Evolutionary conservation across 2,888 invertebrate genomes (phyloP).

Genomic region (Panopea generosa): DNA sequence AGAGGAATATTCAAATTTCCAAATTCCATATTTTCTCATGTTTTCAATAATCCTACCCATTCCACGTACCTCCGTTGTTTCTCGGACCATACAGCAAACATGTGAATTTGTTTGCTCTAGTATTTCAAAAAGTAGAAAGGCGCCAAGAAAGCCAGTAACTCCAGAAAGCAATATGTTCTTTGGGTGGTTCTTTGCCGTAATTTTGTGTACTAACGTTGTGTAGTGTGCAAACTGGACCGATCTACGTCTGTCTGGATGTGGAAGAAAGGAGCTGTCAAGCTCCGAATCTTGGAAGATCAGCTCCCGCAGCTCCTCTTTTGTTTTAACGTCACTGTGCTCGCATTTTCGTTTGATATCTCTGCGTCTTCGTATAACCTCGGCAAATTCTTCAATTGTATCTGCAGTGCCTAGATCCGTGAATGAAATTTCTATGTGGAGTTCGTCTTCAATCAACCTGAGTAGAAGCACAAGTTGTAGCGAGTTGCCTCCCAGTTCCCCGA

Average conservation of each 20-base stretch:
- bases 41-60: constrained; percentile 70
- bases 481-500: constrained; percentile 76
- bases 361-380: constrained; percentile 63
- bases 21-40: constrained; percentile 69
- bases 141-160: constrained; percentile 73
- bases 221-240: constrained; percentile 56
- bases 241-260: constrained; percentile 51
- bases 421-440: constrained; percentile 59
- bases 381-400: constrained; percentile 71
- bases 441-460: constrained; percentile 65
- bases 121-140: constrained; percentile 67
- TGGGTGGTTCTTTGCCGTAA: constrained; percentile 44
- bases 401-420: constrained; percentile 70
- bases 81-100: constrained; percentile 74
- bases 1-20: constrained; percentile 66
- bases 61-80: constrained; percentile 66
- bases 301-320: constrained; percentile 54
- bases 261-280: constrained; percentile 40
- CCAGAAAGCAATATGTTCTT: constrained; percentile 71
- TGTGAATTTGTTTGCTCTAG: constrained; percentile 68
- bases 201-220: constrained; percentile 39
- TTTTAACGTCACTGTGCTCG: constrained; percentile 26
- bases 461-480: constrained; percentile 72
- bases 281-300: constrained; percentile 65
- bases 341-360: constrained; percentile 50